Evolutionary conservation across 2,113 vertebrate species (phyloP), one percentile per base, ranked within the genome.

Genomic region (Ardeotis arabs): DNA sequence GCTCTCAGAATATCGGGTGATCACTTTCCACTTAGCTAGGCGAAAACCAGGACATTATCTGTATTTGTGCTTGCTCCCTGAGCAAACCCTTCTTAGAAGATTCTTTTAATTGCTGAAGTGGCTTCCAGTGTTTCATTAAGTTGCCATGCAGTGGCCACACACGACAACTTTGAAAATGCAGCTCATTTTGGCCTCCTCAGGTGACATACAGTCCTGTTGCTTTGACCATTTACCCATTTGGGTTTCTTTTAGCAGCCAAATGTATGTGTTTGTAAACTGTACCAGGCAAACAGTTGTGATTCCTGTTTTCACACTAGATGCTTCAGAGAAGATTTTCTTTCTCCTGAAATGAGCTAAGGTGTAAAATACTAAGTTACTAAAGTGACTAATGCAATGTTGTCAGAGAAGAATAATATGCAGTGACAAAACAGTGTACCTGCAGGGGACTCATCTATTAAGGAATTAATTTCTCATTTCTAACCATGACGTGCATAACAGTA

Each of bases 381-480:
- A 93, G 96, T 96, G 97, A 96, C 92, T 96, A 95, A 97, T 95
- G 84, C 64, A 76, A 24, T 66, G 59, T 93, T 96, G 89, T 91
- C 95, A 95, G 69, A 62, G 37, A 78, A 94, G 90, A 96, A 89
- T 97, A 96, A 97, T 90, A 79, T 31, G 16, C 20, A 23, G 62
- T 68, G 93, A 69, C 92, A 91, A 73, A 77, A 25, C 12, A 4
- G 28, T 6, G 1, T 90, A 96, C 86, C 95, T 97, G 49, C 81
- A 96, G 93, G 89, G 89, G 89, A 90, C 91, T 96, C 84, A 89
- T 92, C 96, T 96, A 93, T 95, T 91, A 80, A 89, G 88, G 85
- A 97, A 96, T 72, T 97, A 25, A 94, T 94, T 95, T 95, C 90
- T 86, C 53, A 12, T 97, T 97, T 97, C 80, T 96, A 27, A 89